These are phyloP conservation scores for Aurelia sp. DNA, from an alignment of 30 jellyfish, hydroid and myxozoan genomes.

Conservation along the genomic window DNA sequence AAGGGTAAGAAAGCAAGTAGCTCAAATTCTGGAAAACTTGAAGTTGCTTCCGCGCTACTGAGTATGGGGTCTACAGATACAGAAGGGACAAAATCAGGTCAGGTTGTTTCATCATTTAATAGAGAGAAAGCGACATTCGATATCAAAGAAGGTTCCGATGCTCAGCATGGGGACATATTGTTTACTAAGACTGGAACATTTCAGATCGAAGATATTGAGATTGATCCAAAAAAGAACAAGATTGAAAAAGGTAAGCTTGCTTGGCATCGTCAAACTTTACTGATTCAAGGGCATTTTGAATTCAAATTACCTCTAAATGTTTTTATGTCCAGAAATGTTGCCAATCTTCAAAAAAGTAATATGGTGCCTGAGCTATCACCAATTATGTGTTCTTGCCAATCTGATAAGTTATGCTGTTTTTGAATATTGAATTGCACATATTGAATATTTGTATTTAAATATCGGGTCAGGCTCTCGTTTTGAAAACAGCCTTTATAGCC, in stretches of 20 bases:
- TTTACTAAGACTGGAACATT: conserved; percentile 79
- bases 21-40: conserved; percentile 64
- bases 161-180: conserved; percentile 65
- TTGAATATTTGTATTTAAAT: no score
- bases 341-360: no score
- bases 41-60: conserved; percentile 93
- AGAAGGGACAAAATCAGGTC: conserved; percentile 43
- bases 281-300: no score
- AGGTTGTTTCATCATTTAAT: conserved; percentile 64
- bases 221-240: conserved; percentile 88
- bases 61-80: conserved; percentile 87
- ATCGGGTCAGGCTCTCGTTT: no score
- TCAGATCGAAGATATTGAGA: conserved; percentile 92
- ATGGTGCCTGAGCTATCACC: no score
- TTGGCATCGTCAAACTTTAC: neutral
- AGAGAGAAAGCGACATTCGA: conserved; percentile 58
- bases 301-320: no score
- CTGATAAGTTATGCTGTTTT: no score
- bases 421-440: no score
- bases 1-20: conserved; percentile 21
- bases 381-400: no score
- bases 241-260: conserved; percentile 76
- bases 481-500: no score
- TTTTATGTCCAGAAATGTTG: no score
- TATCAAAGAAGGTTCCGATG: conserved; percentile 52